Percentiles rank a stretch among this genome's conserved stretches.
These are phyloP conservation scores for Drosophila fulvimacula DNA, from an alignment of 2,888 invertebrate species.

Conservation along the genomic window DNA sequence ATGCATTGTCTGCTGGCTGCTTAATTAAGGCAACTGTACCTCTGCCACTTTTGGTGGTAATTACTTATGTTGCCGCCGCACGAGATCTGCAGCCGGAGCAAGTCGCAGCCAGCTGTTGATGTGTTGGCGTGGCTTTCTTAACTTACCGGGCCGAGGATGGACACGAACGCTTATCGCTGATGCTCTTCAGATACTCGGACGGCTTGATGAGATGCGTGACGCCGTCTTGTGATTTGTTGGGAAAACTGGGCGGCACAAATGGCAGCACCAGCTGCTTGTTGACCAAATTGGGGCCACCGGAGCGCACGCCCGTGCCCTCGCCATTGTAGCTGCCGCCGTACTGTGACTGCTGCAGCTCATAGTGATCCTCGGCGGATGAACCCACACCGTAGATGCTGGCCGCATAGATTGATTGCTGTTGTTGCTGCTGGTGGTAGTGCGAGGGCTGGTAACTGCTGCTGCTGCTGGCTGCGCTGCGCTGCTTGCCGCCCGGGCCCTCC, in stretches of 20 bases:
- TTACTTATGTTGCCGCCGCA: constrained; percentile 67
- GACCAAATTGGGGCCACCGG: constrained; percentile 88
- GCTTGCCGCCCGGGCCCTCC: constrained; percentile 50
- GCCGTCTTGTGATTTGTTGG: constrained; percentile 88
- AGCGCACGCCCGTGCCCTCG: constrained; percentile 60
- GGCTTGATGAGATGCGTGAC: constrained; percentile 95
- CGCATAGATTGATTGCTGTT: constrained; percentile 69
- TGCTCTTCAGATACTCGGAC: constrained; percentile 95
- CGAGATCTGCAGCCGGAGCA: constrained; percentile 60
- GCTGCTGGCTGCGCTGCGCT: constrained; percentile 50
- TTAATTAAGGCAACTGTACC: constrained; percentile 74
- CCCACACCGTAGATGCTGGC: constrained; percentile 61
- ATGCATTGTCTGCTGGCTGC: constrained; percentile 33
- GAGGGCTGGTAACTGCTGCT: constrained; percentile 46
- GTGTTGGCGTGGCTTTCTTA: constrained; percentile 33
- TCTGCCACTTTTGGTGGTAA: constrained; percentile 59
- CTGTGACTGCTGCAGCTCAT: constrained; percentile 82
- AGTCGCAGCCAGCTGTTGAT: background rate
- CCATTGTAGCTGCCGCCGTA: constrained; percentile 71
- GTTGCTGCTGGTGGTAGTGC: constrained; percentile 56
- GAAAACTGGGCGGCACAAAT: constrained; percentile 96
- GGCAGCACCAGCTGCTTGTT: constrained; percentile 94
- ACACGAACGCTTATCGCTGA: constrained; percentile 87
- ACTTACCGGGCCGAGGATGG: constrained; percentile 85
- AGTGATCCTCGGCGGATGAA: constrained; percentile 82